Conservation (phyloP, 1,140 invertebrate species). For the Sycobia sp. region DNA sequence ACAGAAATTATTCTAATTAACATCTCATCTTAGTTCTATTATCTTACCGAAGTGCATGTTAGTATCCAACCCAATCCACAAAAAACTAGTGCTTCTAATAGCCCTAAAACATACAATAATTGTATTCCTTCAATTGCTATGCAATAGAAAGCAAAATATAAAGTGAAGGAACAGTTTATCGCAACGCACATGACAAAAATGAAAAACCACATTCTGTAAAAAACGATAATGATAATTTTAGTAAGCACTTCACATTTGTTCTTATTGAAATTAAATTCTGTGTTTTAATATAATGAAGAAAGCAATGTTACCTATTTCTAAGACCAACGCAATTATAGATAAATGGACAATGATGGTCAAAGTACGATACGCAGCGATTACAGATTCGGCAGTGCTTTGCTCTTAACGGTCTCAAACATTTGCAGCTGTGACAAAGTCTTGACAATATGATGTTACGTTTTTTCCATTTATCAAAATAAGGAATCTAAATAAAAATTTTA, state of each 20-base stretch:
- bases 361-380: constrained; percentile 88
- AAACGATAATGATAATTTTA: background rate
- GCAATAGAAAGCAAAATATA: constrained; percentile 88
- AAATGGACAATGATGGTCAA: constrained; percentile 95
- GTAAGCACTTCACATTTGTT: background rate
- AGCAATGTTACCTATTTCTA: constrained; percentile 67
- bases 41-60: constrained; percentile 83
- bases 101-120: constrained; percentile 77
- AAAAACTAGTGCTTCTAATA: constrained; percentile 82
- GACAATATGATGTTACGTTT: constrained; percentile 84
- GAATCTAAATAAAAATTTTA: constrained; percentile 65
- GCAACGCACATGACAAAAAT: constrained; percentile 84
- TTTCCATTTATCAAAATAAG: constrained; percentile 88
- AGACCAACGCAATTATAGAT: constrained; percentile 92
- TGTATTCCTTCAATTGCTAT: constrained; percentile 85
- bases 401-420: constrained; percentile 81
- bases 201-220: constrained; percentile 86
- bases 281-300: background rate
- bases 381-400: constrained; percentile 92
- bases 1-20: background rate
- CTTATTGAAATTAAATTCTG: background rate
- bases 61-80: constrained; percentile 85
- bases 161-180: constrained; percentile 83
- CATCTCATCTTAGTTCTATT: background rate
- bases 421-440: constrained; percentile 87